A percentile compares a stretch with the other conserved stretches of the same genome.
phyloP scores from a whole-genome alignment of 2,113 vertebrate species.

The Daphoenositta chrysoptera region DNA sequence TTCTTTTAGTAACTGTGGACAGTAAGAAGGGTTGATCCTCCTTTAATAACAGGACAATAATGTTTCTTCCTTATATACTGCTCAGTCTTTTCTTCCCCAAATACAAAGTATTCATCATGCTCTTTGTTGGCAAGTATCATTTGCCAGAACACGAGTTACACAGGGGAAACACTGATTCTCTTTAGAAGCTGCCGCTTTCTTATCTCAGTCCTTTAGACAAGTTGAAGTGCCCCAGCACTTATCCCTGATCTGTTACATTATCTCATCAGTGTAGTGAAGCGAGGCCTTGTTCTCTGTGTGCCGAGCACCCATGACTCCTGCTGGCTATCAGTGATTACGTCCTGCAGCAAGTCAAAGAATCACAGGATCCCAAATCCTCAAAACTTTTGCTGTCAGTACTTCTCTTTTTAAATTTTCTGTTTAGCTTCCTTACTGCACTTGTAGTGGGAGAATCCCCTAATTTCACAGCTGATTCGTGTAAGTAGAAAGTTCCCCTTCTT shows the following conservation, averaged over 20 bases:
- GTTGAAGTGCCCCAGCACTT: background rate
- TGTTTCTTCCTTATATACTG: background rate
- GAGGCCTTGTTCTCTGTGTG: background rate
- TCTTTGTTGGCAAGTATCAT: background rate
- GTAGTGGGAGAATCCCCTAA: background rate
- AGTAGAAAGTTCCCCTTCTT: conserved; percentile 22
- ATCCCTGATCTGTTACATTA: background rate
- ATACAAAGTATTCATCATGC: background rate
- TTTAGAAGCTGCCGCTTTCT: background rate
- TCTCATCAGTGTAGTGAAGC: background rate
- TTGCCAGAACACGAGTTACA: background rate
- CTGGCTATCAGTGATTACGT: background rate
- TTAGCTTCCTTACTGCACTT: background rate
- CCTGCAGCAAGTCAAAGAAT: background rate
- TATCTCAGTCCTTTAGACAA: background rate
- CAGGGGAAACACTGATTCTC: background rate
- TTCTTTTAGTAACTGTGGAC: background rate
- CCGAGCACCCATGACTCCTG: background rate
- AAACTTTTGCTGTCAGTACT: background rate
- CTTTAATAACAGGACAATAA: background rate
- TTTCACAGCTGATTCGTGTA: background rate
- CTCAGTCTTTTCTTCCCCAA: background rate
- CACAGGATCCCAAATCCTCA: background rate
- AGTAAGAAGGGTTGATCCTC: background rate
- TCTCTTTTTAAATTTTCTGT: background rate